Base-by-base conservation (phyloP, 2,113 vertebrate species). In the Pithys albifrons region DNA sequence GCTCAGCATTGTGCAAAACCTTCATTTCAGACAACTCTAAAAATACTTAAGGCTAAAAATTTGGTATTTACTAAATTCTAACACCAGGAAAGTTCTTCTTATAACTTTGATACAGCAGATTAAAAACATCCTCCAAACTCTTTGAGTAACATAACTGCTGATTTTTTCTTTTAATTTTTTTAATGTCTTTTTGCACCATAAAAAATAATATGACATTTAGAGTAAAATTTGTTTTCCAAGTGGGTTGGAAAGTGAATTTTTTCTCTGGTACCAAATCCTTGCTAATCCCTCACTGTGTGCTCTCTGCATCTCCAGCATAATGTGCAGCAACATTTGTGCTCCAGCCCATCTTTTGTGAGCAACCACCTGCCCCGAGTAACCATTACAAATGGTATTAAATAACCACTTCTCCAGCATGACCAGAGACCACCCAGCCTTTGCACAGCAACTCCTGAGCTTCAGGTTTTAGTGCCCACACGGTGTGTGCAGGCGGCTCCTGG, bases 1-100 rank as follows among this genome's bases (percentile, higher is more conserved):
- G 82, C 83, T 97, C 95, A 96, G 70, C 87, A 94, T 97, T 97
- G 97, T 96, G 95, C 91, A 97, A 97, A 97, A 95, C 52, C 59
- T 96, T 97, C 89, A 74, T 93, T 97, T 95, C 73, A 81, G 82
- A 82, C 89, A 93, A 86, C 79, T 93, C 82, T 83, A 97, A 89
- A 92, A 95, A 94, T 67, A 82, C n/a, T 94, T 85, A 58, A 94
- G 55, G 82, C 74, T 89, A 89, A 95, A 86, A 96, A 92, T 82
- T 95, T 96, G 62, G 90, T 89, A 92, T 97, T 87, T 92, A 71
- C 80, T 73, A 88, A 92, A 91, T 97, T 92, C 83, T 70, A 12
- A 61, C 20, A 84, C 95, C 54, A 71, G 57, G 28, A 29, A 48
- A 71, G 93, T 87, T 71, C 61, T 76, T 79, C 43, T 83, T 91